phyloP scores from a whole-genome alignment of 2,113 vertebrate genomes.

The Riparia riparia region DNA sequence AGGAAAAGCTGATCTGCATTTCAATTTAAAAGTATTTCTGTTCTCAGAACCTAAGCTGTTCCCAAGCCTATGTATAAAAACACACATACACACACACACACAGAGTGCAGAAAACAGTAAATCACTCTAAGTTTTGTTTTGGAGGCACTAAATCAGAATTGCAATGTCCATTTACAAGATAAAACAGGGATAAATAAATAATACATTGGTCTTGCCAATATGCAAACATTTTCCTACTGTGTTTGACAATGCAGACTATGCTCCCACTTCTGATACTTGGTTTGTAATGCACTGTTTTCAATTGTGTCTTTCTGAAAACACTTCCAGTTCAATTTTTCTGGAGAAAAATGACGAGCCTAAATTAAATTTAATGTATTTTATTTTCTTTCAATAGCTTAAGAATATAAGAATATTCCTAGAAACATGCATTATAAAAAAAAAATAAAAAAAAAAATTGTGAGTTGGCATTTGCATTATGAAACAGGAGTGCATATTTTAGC shows the following conservation, averaged over 20 bases:
- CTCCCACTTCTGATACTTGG: neutral
- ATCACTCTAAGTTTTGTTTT: neutral
- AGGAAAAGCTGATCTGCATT: slow-evolving; percentile 39
- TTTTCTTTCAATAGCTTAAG: slow-evolving; percentile 4
- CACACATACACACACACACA: neutral
- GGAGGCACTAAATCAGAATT: neutral
- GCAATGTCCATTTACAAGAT: neutral
- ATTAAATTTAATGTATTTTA: neutral
- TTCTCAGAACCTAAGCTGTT: neutral
- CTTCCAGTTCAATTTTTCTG: neutral
- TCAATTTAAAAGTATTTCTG: slow-evolving; percentile 13
- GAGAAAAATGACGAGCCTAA: neutral
- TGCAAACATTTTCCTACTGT: neutral
- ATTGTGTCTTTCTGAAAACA: neutral
- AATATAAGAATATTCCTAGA: neutral
- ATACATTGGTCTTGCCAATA: neutral
- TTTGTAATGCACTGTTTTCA: neutral
- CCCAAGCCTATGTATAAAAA: neutral
- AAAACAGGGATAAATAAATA: neutral
- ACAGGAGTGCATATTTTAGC: slow-evolving; percentile 17
- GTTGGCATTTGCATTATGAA: slow-evolving; percentile 15
- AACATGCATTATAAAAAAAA: neutral
- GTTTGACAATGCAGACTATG: neutral
- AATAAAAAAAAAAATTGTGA: neutral
- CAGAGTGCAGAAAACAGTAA: neutral